Evolutionary conservation across 2,888 invertebrate species (phyloP), one percentile per base, ranked within the genome.

Genomic region (Parapristionchus giblindavisi): DNA sequence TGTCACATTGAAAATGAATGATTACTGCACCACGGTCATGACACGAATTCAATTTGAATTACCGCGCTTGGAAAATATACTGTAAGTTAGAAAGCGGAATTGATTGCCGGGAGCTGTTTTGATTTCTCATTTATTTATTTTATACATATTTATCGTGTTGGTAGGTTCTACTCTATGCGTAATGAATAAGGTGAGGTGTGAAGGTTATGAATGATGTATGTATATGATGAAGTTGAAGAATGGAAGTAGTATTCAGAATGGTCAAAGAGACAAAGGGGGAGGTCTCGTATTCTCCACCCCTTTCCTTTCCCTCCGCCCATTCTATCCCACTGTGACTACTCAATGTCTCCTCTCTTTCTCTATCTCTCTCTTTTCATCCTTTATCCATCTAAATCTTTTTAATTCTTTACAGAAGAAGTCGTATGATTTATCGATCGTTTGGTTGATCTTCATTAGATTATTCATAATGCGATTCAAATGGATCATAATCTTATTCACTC

Each of bases 391-490:
- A 38, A 63, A 63, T 36, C 63, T 38, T 63, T 63, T n/a, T n/a
- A n/a, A n/a, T n/a, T 63, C 63, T 32, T 63, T 63, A 34, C 63
- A 63, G 63, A 63, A 63, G 14, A 63, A 63, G 40, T 63, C 63
- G 63, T 40, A 63, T 63, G 63, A 63, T 63, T 63, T 40, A 63
- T 63, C 63, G 63, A 63, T 63, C 27, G 40, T 63, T 40, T 27
- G 63, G 63, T 17, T 63, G 63, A 63, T 63, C n/a, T n/a, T n/a
- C n/a, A n/a, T n/a, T n/a, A n/a, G n/a, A n/a, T n/a, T n/a, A 27
- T 63, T 63, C 63, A 40, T 40, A 34, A 63, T 63, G 63, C 63
- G 63, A 63, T 40, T 63, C 63, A 63, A 63, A n/a, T n/a, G n/a
- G 38, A 38, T 6, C 38, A n/a, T 63, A 14, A 32, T 63, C 5